A percentile compares a stretch with the other conserved stretches of the same genome.
phyloP scores from a whole-genome alignment of 2,113 vertebrate species.

The Myotis davidii region DNA sequence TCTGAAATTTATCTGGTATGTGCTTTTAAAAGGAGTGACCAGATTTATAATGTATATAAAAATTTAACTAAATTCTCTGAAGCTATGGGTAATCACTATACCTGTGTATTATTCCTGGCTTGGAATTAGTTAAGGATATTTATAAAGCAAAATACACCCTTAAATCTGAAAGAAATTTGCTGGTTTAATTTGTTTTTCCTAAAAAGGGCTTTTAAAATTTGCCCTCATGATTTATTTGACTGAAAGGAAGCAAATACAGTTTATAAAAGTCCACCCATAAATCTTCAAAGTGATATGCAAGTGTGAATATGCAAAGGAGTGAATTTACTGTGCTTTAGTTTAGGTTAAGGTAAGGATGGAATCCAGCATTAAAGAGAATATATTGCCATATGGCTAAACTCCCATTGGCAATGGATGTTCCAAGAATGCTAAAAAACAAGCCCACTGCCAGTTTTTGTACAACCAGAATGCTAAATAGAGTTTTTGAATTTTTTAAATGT shows the following conservation, averaged over 20 bases:
- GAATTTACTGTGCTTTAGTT: not conserved
- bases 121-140: conserved; percentile 61
- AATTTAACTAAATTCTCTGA: conserved; percentile 64
- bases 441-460: not conserved
- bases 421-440: not conserved
- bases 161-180: conserved; percentile 15
- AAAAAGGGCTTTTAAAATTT: not conserved
- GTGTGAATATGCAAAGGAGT: conserved; percentile 28
- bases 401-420: not conserved
- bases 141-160: conserved; percentile 24
- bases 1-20: conserved; percentile 54
- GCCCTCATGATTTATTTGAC: not conserved
- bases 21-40: conserved; percentile 52
- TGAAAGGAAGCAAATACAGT: not conserved
- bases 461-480: not conserved
- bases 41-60: conserved; percentile 53
- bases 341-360: not conserved
- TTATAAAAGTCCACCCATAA: not conserved
- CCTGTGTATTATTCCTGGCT: conserved; percentile 18
- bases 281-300: not conserved
- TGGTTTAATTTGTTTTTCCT: not conserved
- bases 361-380: not conserved
- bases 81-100: conserved; percentile 58
- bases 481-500: not conserved
- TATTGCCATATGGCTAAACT: not conserved